Percentiles rank a stretch among this genome's conserved stretches.
Conservation (phyloP, 2,113 vertebrate genomes). For the Myiozetetes cayanensis region DNA sequence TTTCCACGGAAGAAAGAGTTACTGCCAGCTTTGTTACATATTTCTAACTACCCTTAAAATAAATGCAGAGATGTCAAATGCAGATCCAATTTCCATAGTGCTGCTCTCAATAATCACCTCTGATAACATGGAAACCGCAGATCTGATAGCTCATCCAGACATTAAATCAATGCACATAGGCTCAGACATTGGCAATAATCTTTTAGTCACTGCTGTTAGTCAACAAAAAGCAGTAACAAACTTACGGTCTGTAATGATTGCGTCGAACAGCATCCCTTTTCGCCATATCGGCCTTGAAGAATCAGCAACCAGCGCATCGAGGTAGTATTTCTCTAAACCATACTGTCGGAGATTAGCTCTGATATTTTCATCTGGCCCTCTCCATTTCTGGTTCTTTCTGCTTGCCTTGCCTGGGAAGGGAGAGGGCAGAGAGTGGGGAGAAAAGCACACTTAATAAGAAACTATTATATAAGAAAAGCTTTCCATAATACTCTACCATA, state of each 20-base stretch:
- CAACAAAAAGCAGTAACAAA: not conserved
- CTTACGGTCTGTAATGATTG: constrained; percentile 95
- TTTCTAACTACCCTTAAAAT: not conserved
- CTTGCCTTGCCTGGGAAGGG: constrained; percentile 85
- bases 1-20: not conserved
- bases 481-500: not conserved
- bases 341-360: constrained; percentile 95
- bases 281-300: constrained; percentile 91
- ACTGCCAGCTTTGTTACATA: not conserved
- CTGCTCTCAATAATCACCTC: not conserved
- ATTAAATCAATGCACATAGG: not conserved
- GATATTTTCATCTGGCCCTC: constrained; percentile 98
- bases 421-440: not conserved
- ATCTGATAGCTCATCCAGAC: not conserved
- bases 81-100: not conserved
- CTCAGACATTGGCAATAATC: accelerated
- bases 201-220: not conserved
- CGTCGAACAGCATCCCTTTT: constrained; percentile 84
- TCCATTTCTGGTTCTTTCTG: constrained; percentile 96
- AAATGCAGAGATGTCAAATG: not conserved
- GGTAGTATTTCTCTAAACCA: constrained; percentile 85
- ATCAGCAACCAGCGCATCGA: constrained; percentile 92
- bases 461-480: not conserved
- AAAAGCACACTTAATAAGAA: not conserved
- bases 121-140: not conserved